phyloP scores from a whole-genome alignment of 1,140 invertebrate genomes.

The Helicorthomorpha holstii region DNA sequence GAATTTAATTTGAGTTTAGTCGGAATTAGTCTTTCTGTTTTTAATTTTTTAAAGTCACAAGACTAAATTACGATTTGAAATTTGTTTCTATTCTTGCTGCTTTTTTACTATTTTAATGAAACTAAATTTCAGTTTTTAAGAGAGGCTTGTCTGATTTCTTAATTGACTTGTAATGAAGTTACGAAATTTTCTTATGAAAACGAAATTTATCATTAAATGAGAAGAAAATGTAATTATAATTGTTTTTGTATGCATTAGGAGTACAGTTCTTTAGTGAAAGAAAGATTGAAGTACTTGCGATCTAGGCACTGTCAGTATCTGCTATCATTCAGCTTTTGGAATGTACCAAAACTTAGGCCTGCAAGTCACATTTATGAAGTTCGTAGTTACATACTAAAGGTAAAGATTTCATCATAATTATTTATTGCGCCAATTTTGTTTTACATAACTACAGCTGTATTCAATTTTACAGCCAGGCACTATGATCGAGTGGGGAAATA shows the following conservation, averaged over 20 bases:
- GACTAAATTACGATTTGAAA: too few species aligned
- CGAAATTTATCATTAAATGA: too few species aligned
- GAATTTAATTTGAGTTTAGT: too few species aligned
- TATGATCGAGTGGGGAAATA: constrained; percentile 99
- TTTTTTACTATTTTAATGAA: too few species aligned
- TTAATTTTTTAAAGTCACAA: too few species aligned
- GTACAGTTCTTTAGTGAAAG: constrained; percentile 55
- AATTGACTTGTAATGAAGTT: too few species aligned
- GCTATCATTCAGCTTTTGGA: constrained; percentile 74
- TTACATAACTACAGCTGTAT: constrained; percentile 4
- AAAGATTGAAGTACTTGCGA: constrained; percentile 64
- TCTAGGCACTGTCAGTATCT: constrained; percentile 83
- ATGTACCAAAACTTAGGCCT: constrained; percentile 48
- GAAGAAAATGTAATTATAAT: constrained; percentile 3
- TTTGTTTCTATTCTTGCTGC: too few species aligned
- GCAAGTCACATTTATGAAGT: constrained; percentile 85
- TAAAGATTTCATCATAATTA: constrained; percentile 10
- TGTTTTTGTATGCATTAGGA: constrained; percentile 33
- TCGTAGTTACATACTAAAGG: constrained; percentile 71
- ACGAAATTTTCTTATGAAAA: too few species aligned
- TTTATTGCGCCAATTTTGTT: not conserved
- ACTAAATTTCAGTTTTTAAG: too few species aligned
- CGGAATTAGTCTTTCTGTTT: too few species aligned
- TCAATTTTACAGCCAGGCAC: constrained; percentile 49
- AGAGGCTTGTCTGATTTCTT: too few species aligned